Base-by-base conservation (phyloP, 2,888 invertebrate species). In the Agelastica alni region DNA sequence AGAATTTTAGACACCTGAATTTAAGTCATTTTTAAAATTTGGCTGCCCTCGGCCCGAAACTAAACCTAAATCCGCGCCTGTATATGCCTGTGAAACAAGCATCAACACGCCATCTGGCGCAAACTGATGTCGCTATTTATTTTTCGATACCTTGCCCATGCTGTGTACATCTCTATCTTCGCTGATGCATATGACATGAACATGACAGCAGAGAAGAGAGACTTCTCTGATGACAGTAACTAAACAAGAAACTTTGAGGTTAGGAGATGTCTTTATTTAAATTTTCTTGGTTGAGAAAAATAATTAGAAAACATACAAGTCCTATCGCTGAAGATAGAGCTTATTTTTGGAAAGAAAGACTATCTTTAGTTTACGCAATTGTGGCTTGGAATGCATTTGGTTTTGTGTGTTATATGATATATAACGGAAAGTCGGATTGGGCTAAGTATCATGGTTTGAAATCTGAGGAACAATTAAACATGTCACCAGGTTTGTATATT, bases 361-460 rank as follows among this genome's bases (percentile, higher is more conserved):
- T 89, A 0, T 83, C 87, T 58, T 57, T 87, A 54, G 77, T 74
- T 0, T 89, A 89, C 68, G 83, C 82, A 26, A 49, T 89, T 34
- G n/a, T 85, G 5, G 85, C 86, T 9, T 89, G 88, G 88, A 85
- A 89, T 74, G 85, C 86, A 1, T 85, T 88, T 69, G 88, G 87
- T 6, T 65, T 84, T 12, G 82, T 88, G 2, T 61, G 79, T 13
- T 88, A 85, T 64, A 80, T 78, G 74, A 70, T 79, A 7, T 84
- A 78, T 59, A 75, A 70, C 1, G 88, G 88, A 2, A 85, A 84
- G 68, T 78, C 74, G 3, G 85, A 87, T 70, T 88, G 87, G 87
- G 86, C 86, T 0, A 78, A 82, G 63, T 82, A 81, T 62, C 81
- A 86, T 68, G 87, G 87, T 3, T 73, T 83, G 3, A 86, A 85